These are phyloP conservation scores for Garrulus glandarius DNA, from an alignment of 2,797 vertebrate genomes.

Conservation along the genomic window DNA sequence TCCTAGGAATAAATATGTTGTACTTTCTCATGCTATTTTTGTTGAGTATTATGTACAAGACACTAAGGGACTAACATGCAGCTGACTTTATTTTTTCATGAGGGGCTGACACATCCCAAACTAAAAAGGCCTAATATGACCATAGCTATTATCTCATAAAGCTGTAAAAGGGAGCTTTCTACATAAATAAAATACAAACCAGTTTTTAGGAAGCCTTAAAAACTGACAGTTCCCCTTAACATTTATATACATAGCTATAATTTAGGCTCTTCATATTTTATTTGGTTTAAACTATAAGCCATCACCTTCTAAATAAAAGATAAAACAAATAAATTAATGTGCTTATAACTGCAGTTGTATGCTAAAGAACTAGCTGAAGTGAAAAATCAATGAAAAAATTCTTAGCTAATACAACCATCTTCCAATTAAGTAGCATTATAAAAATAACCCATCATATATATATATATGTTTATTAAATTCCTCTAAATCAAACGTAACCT, in stretches of 20 bases:
- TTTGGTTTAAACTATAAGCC: not conserved
- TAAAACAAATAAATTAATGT: not conserved
- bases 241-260: not conserved
- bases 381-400: not conserved
- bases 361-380: not conserved
- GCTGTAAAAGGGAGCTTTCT: not conserved
- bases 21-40: not conserved
- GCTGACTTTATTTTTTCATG: not conserved
- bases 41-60: not conserved
- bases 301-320: not conserved
- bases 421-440: not conserved
- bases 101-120: not conserved
- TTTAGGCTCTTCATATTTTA: not conserved
- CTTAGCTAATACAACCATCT: not conserved
- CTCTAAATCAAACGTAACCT: constrained; percentile 77
- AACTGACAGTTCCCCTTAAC: not conserved
- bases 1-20: not conserved
- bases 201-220: not conserved
- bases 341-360: not conserved
- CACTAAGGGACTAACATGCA: not conserved
- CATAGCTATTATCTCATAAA: not conserved
- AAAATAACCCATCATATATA: not conserved
- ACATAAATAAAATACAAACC: not conserved
- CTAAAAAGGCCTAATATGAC: not conserved
- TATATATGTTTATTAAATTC: not conserved